Conservation (phyloP, 2,888 invertebrate genomes). For the Tethea ocularis region DNA sequence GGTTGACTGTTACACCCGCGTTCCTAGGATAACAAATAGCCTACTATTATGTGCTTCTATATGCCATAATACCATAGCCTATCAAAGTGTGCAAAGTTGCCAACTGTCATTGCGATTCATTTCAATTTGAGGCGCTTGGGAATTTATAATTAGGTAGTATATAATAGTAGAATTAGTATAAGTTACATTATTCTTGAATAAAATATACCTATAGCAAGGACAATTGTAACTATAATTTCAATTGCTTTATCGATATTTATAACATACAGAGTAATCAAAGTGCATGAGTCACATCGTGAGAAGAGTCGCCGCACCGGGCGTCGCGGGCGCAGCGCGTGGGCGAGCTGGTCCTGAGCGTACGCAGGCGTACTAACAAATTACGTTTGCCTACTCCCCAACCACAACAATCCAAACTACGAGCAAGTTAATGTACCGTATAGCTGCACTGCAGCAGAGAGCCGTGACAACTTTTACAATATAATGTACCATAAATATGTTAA, state of each 20-base stretch:
- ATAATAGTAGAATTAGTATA: background rate
- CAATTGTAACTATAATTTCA: slow-evolving; percentile 19
- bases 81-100: too few species aligned
- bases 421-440: slow-evolving; percentile 28
- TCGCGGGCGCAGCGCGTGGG: slow-evolving; percentile 57
- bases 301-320: slow-evolving; percentile 45
- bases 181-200: too few species aligned
- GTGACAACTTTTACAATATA: slow-evolving; percentile 10
- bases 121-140: too few species aligned
- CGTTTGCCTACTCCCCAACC: slow-evolving; percentile 57
- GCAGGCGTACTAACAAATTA: slow-evolving; percentile 69
- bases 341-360: slow-evolving; percentile 57
- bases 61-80: too few species aligned
- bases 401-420: slow-evolving; percentile 29
- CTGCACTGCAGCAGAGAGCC: slow-evolving; percentile 1
- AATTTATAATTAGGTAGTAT: background rate
- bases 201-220: too few species aligned
- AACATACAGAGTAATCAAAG: slow-evolving; percentile 55
- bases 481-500: slow-evolving; percentile 9
- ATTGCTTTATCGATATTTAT: slow-evolving; percentile 30
- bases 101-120: too few species aligned
- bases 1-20: too few species aligned
- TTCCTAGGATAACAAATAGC: too few species aligned
- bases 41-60: too few species aligned
- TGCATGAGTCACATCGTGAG: slow-evolving; percentile 68